Evolutionary conservation across 2,113 vertebrate species (phyloP), one percentile per base, ranked within the genome.

Genomic region (Syngnathus typhle): DNA sequence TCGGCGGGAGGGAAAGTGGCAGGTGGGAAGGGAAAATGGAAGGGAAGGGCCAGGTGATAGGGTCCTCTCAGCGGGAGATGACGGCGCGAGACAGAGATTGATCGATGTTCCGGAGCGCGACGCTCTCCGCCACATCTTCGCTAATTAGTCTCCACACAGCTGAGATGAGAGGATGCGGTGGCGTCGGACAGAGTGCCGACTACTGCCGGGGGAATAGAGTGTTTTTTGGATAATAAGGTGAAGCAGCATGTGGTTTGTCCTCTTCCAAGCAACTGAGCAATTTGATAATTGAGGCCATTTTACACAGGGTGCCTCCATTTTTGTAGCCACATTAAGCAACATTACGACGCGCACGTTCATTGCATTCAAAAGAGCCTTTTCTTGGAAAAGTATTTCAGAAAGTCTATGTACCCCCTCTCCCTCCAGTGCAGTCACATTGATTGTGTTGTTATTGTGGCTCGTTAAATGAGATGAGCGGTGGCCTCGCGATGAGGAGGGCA

Each of bases 61-160:
- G 60, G 37, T 15, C n/a, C 11, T 71, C 75, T 79, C 78, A 67
- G 76, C 41, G 63, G 76, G 82, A 74, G 71, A 68, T 72, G 4
- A 36, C 71, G 27, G 68, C 70, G 85, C 73, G 32, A 64, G 88
- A 88, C 85, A 84, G 82, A 84, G 85, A 88, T 88, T 88, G 87
- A 89, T 87, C 83, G 88, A 88, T 88, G 87, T 85, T 87, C 78
- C 75, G 64, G 82, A 76, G 82, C 84, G 85, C 86, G 85, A 80
- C 70, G 63, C 82, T 60, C 86, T 79, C 78, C 66, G 66, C 87
- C 80, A 82, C 79, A 78, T 83, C 82, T 73, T 85, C 76, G 83
- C 79, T 87, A 85, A 88, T 86, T 85, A 85, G 79, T 77, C 83
- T 44, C 76, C 73, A 74, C 82, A 84, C 79, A 84, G 76, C 60